Conservation (phyloP, 1,140 invertebrate species). For the Subanguina moxae region DNA sequence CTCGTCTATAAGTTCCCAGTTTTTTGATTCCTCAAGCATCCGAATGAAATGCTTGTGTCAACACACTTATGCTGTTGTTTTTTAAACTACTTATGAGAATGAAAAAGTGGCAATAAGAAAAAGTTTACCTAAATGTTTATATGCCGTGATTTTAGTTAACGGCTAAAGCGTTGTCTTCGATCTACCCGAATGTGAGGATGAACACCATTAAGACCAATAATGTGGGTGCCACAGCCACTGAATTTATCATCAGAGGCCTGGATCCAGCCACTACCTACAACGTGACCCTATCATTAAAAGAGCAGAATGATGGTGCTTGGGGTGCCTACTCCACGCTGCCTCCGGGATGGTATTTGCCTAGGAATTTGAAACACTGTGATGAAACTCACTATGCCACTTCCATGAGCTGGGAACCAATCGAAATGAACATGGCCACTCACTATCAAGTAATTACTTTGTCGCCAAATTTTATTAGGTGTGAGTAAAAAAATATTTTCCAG, state of each 20-base stretch:
- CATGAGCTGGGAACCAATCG: constrained; percentile 58
- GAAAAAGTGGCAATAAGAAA: too few relatives aligned
- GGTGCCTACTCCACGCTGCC: constrained; percentile 58
- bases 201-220: constrained; percentile 50
- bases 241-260: constrained; percentile 50
- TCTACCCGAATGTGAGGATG: constrained; percentile 47
- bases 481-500: neutral
- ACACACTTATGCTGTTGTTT: too few relatives aligned
- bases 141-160: constrained; percentile 48
- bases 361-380: constrained; percentile 57
- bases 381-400: constrained; percentile 53
- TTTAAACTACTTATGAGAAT: too few relatives aligned
- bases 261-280: constrained; percentile 58
- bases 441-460: constrained; percentile 44
- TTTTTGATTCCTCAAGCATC: too few relatives aligned
- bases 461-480: too few relatives aligned
- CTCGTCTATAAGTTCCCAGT: too few relatives aligned
- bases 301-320: constrained; percentile 56
- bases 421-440: constrained; percentile 51
- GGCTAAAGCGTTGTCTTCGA: constrained; percentile 51
- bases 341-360: constrained; percentile 57
- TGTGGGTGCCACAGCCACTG: constrained; percentile 48
- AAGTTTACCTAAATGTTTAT: too few relatives aligned
- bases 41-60: neutral
- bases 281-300: constrained; percentile 54